Conservation (phyloP, 2,797 vertebrate species). For the Chaenodraco wilsoni region DNA sequence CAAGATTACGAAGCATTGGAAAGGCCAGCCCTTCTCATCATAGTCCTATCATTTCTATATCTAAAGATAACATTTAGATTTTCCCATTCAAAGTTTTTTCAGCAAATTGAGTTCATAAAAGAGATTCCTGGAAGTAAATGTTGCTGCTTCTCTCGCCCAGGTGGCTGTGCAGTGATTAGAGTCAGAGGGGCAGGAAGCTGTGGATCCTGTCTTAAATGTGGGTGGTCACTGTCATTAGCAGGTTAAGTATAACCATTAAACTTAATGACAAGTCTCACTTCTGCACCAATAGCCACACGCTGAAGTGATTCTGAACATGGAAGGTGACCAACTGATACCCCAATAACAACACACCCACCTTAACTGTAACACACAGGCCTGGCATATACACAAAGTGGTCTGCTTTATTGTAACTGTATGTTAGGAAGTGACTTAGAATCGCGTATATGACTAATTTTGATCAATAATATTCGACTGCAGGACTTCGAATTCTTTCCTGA, state of each 20-base stretch:
- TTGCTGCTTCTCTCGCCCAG: constrained; percentile 17
- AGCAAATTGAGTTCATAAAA: not conserved
- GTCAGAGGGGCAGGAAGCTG: constrained; percentile 34
- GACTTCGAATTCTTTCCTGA: constrained; percentile 34
- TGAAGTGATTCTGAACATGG: constrained; percentile 12
- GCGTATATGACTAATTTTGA: not conserved
- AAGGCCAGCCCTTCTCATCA: not conserved
- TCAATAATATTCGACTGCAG: constrained; percentile 2
- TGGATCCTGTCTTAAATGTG: constrained; percentile 48
- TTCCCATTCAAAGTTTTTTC: not conserved
- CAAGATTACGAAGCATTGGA: not conserved
- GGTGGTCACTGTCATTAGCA: constrained; percentile 57
- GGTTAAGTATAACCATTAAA: constrained; percentile 62
- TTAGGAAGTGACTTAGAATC: not conserved
- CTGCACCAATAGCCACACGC: constrained; percentile 1
- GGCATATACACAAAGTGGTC: not conserved
- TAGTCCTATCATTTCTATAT: not conserved
- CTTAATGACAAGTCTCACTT: constrained; percentile 54
- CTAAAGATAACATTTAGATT: not conserved
- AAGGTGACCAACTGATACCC: constrained; percentile 22
- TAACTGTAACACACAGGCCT: not conserved
- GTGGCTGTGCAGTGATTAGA: constrained; percentile 43
- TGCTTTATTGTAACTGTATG: not conserved
- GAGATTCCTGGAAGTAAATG: not conserved
- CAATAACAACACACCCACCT: not conserved